phyloP scores from a whole-genome alignment of 2,113 vertebrate genomes.

The Brachionichthys hirsutus region DNA sequence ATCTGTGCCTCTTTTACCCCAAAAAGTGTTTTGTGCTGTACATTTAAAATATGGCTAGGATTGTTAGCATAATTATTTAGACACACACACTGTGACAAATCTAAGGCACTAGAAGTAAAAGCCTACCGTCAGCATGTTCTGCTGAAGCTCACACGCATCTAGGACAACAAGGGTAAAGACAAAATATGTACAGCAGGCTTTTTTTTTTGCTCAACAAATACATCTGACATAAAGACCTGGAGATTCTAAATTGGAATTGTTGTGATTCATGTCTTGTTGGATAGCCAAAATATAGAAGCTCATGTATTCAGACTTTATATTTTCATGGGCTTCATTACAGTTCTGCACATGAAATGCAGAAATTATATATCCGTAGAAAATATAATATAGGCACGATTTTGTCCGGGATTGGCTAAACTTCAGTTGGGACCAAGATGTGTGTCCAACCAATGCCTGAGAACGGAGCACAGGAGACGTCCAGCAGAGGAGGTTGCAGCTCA shows the following conservation, averaged over 20 bases:
- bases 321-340: constrained; percentile 15
- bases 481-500: constrained; percentile 10
- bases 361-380: constrained; percentile 29
- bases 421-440: constrained; percentile 3
- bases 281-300: constrained; percentile 26
- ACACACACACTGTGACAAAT: constrained; percentile 62
- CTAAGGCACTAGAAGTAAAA: constrained; percentile 77
- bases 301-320: constrained; percentile 16
- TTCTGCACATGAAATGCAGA: constrained; percentile 20
- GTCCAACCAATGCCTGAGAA: constrained; percentile 55
- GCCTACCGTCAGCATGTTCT: constrained; percentile 43
- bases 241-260: constrained; percentile 35
- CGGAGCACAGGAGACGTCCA: constrained; percentile 18
- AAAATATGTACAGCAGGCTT: constrained; percentile 40
- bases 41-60: constrained; percentile 67
- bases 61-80: constrained; percentile 63
- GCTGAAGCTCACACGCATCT: constrained; percentile 49
- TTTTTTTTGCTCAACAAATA: constrained; percentile 45
- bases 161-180: constrained; percentile 22
- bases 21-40: constrained; percentile 36
- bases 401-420: constrained; percentile 48
- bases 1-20: constrained; percentile 20
- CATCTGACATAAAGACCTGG: constrained; percentile 25
- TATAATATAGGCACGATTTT: constrained; percentile 54
- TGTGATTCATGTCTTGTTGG: constrained; percentile 7